Evolutionary conservation across 2,888 invertebrate genomes (phyloP).

Genomic region (Tetragonula carbonaria): DNA sequence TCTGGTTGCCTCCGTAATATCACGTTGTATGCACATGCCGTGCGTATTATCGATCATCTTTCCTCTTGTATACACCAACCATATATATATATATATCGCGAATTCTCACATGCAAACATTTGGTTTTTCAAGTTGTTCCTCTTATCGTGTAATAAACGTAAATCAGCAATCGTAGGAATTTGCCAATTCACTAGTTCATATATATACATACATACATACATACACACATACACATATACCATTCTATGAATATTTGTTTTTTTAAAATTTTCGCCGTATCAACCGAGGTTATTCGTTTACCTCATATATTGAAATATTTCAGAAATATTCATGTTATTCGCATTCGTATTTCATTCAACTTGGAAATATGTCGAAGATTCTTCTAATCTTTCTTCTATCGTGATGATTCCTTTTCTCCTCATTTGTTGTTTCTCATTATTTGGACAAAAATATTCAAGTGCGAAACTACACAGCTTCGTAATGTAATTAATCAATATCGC

Average conservation of each 20-base stretch:
- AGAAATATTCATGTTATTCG: not conserved
- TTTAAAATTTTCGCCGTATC: not conserved
- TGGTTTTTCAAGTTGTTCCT: not conserved
- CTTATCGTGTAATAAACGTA: conserved; percentile 7
- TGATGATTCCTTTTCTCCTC: not conserved
- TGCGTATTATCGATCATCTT: conserved; percentile 7
- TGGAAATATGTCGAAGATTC: not conserved
- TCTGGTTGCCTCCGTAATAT: not conserved
- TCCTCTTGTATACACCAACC: not conserved
- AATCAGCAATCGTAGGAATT: not conserved
- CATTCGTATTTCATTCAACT: not conserved
- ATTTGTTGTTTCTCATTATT: too few relatives aligned
- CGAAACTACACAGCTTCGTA: conserved; percentile 4
- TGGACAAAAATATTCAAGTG: conserved; percentile 4
- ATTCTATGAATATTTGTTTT: not conserved
- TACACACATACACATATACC: not conserved
- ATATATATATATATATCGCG: not conserved
- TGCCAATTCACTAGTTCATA: not conserved
- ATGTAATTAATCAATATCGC: not conserved
- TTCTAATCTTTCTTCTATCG: not conserved
- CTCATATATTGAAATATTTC: not conserved
- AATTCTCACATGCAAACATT: conserved; percentile 12
- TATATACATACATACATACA: not conserved
- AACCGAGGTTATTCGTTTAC: not conserved
- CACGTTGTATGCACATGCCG: not conserved